Base-by-base conservation (phyloP, 2,888 invertebrate genomes). In the Meta bourneti region DNA sequence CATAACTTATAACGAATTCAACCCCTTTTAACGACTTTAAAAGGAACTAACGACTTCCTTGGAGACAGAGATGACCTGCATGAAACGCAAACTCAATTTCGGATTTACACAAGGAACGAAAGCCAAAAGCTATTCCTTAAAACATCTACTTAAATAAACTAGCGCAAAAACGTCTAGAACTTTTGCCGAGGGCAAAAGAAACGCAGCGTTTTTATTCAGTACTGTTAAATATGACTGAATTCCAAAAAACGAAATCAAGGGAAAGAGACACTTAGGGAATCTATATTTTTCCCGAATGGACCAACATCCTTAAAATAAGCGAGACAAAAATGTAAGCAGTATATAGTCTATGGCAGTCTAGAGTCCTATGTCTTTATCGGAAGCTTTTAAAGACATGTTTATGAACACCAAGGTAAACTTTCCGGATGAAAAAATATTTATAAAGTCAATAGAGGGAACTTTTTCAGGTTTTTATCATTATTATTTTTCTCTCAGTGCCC, bases 351-450 rank as follows among this genome's bases (percentile, higher is more conserved):
- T 88, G 81, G 75, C 8, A 74, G 75, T 61, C 81, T 75, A 48
- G 81, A 88, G 88, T 81, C 75, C 74, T 70, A 48, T 54, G 81
- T 88, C 88, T 81, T 81, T 88, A 81, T 88, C 88, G 80, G 72
- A 75, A 81, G 74, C 88, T 81, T 61, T 88, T 88, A 87, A 81
- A 75, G 88, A 81, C 81, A 88, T 88, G 88, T 88, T 88, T 88
- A 88, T 88, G 88, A 88, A 81, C 81, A 74, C 49, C 69, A 81
- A 81, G 74, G 88, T 88, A 88, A 81, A 81, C 74, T 81, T 88
- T 81, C 51, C n/a, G 16, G 74, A 69, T 48, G 16, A 80, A 87
- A 79, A 54, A 72, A 80, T 72, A 87, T 77, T 75, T 84, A 70
- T 78, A 72, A 54, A 54, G 54, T 48, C 87, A 51, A 87, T 80